phyloP scores from a whole-genome alignment of 2,888 invertebrate species.

The Diachrysia chrysitis region DNA sequence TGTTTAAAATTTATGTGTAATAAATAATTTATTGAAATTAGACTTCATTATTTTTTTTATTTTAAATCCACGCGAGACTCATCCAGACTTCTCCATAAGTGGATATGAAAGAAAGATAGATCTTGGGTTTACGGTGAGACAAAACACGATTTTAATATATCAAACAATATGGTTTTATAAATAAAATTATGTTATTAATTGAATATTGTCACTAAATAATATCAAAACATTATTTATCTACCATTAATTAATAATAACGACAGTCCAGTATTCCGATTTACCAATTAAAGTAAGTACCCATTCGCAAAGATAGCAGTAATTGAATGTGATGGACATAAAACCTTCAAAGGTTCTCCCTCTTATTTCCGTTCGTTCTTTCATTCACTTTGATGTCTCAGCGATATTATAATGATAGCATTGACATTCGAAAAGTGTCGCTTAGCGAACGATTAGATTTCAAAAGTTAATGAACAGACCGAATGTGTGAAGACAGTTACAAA shows the following conservation, averaged over 20 bases:
- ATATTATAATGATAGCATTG: constrained; percentile 77
- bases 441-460: constrained; percentile 70
- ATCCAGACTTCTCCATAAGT: too few species aligned
- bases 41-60: too few species aligned
- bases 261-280: not conserved
- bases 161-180: too few species aligned
- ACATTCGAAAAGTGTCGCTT: constrained; percentile 71
- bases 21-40: too few species aligned
- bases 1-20: too few species aligned
- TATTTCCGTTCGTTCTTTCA: constrained; percentile 60
- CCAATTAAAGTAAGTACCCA: not conserved
- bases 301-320: not conserved
- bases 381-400: constrained; percentile 70
- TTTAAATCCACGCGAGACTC: too few species aligned
- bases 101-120: too few species aligned
- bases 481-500: constrained; percentile 48
- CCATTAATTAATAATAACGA: not conserved
- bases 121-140: too few species aligned
- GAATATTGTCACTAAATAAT: too few species aligned
- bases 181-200: too few species aligned
- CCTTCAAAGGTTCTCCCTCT: constrained; percentile 24
- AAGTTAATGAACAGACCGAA: constrained; percentile 66
- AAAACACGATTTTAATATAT: too few species aligned
- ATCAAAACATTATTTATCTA: not conserved
- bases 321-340: constrained; percentile 37